Conservation (phyloP, 2,113 vertebrate species). For the Phoxinus phoxinus region DNA sequence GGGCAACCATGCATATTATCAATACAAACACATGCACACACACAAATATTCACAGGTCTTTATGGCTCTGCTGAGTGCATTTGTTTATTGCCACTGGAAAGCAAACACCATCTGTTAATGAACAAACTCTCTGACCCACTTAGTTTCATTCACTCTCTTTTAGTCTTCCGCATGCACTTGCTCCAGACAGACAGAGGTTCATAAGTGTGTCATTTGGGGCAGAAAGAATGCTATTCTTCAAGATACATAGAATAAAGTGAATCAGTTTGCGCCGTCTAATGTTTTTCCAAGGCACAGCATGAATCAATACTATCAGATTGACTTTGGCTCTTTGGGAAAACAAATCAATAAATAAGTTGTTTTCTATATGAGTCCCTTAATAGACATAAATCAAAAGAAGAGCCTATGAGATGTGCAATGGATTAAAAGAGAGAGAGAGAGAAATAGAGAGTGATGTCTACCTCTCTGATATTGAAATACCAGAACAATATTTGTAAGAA, state of each 20-base stretch:
- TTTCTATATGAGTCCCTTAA: constrained; percentile 42
- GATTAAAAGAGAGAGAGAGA: constrained; percentile 15
- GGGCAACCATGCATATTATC: constrained; percentile 49
- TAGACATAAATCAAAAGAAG: constrained; percentile 45
- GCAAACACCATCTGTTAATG: constrained; percentile 68
- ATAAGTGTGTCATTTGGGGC: constrained; percentile 20
- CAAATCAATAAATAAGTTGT: constrained; percentile 48
- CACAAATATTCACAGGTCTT: constrained; percentile 54
- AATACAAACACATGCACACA: constrained; percentile 47
- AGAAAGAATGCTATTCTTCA: constrained; percentile 17
- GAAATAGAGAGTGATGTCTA: background rate
- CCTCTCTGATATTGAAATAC: constrained; percentile 1
- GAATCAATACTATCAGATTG: constrained; percentile 47
- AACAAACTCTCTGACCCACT: constrained; percentile 70
- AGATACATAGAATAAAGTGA: constrained; percentile 16
- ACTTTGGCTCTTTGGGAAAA: constrained; percentile 45
- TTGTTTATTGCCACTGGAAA: constrained; percentile 68
- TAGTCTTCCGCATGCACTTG: constrained; percentile 4
- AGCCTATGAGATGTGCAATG: constrained; percentile 23
- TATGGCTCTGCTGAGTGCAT: constrained; percentile 63
- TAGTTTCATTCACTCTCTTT: constrained; percentile 47
- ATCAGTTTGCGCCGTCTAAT: constrained; percentile 32
- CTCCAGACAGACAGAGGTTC: constrained; percentile 1
- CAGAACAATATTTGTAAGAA: constrained; percentile 16
- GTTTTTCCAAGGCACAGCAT: constrained; percentile 37